Evolutionary conservation across 2,797 vertebrate genomes (phyloP).

Genomic region (Scolopax bukidnonensis): DNA sequence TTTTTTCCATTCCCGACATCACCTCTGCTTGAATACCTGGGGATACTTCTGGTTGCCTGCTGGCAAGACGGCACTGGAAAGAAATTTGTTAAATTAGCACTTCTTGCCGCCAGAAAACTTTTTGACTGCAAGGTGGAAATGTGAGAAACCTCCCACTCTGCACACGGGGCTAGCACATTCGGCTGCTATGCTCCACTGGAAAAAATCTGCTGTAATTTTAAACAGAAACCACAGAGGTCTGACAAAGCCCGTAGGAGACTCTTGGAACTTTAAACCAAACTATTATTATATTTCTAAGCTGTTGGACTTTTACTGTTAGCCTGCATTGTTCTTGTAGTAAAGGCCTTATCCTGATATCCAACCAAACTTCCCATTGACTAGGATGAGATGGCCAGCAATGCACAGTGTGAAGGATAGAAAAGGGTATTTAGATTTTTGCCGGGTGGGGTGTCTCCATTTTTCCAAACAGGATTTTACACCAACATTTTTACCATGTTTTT

Average conservation of each 20-base stretch:
- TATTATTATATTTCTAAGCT: background rate
- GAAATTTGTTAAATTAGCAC: conserved; percentile 75
- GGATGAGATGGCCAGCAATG: background rate
- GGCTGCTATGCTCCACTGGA: conserved; percentile 7
- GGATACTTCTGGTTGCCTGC: conserved; percentile 68
- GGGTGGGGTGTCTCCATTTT: background rate
- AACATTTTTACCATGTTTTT: background rate
- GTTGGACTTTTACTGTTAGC: background rate
- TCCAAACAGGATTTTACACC: background rate
- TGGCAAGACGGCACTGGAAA: conserved; percentile 68
- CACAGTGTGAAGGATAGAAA: background rate
- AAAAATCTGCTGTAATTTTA: conserved; percentile 66
- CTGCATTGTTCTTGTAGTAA: background rate
- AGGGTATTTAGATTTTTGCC: background rate
- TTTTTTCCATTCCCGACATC: conserved; percentile 62
- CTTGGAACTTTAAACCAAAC: conserved; percentile 27
- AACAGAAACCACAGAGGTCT: conserved; percentile 57
- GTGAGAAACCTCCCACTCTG: conserved; percentile 78
- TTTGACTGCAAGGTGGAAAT: conserved; percentile 76
- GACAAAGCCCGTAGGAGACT: conserved; percentile 26
- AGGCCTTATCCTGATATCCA: background rate
- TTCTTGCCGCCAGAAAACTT: conserved; percentile 74
- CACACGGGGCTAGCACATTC: conserved; percentile 10
- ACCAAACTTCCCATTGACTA: background rate
- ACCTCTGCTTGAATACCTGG: conserved; percentile 68